Percentiles rank a stretch among this genome's conserved stretches.
Evolutionary conservation across 2,888 invertebrate species (phyloP).

Genomic region (Dynastes maya): DNA sequence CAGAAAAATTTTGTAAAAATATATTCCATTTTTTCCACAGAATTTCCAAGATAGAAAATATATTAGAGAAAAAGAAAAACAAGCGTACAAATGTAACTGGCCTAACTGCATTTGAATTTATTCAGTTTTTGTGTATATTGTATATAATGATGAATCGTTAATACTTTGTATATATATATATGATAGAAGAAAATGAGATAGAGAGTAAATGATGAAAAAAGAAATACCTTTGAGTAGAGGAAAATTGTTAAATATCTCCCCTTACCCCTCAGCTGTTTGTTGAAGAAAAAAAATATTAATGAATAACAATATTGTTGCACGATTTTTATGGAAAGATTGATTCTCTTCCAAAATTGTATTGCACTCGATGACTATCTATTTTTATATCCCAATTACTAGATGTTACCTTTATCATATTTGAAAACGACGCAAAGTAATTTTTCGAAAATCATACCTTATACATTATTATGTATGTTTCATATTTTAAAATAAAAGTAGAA

Average conservation of each 20-base stretch:
- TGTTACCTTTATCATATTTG: slow-evolving; percentile 62
- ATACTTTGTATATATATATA: slow-evolving; percentile 62
- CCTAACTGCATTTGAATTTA: slow-evolving; percentile 62
- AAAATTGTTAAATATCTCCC: slow-evolving; percentile 65
- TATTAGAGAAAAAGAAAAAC: slow-evolving; percentile 62
- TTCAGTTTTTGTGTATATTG: slow-evolving; percentile 60
- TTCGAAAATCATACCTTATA: slow-evolving; percentile 57
- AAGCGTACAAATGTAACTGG: slow-evolving; percentile 69
- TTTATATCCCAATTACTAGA: slow-evolving; percentile 67
- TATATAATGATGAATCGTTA: slow-evolving; percentile 62
- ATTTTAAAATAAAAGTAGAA: slow-evolving; percentile 21
- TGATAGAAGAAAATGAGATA: slow-evolving; percentile 32
- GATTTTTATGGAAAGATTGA: slow-evolving; percentile 55
- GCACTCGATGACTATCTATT: slow-evolving; percentile 65
- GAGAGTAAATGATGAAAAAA: slow-evolving; percentile 55
- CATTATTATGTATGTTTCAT: slow-evolving; percentile 2
- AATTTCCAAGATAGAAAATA: slow-evolving; percentile 25
- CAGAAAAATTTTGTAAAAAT: slow-evolving; percentile 20
- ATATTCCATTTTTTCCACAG: slow-evolving; percentile 62
- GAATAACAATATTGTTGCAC: slow-evolving; percentile 63
- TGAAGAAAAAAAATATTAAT: slow-evolving; percentile 62
- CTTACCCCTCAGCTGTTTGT: slow-evolving; percentile 52
- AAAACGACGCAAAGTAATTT: slow-evolving; percentile 55
- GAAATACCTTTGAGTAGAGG: slow-evolving; percentile 23
- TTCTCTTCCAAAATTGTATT: slow-evolving; percentile 58